phyloP scores from a whole-genome alignment of 2,888 invertebrate genomes.

The Drosophila meridionalis region DNA sequence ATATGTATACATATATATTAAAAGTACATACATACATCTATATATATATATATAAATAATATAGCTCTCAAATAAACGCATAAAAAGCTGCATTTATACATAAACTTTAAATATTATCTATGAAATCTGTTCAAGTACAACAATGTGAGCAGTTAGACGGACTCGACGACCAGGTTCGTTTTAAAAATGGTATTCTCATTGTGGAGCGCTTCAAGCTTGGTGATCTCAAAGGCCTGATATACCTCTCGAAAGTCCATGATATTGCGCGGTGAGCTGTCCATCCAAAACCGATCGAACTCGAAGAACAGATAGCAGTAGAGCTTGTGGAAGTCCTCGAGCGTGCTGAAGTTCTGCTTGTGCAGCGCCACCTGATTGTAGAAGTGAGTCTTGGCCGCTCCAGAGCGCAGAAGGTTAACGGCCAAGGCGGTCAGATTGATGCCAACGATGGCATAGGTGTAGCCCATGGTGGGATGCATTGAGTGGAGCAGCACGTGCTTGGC shows the following conservation, averaged over 20 bases:
- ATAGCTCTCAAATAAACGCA: constrained; percentile 76
- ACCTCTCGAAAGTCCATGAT: constrained; percentile 98
- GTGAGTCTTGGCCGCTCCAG: constrained; percentile 94
- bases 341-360: constrained; percentile 87
- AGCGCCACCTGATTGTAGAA: constrained; percentile 90
- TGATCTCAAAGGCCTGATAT: constrained; percentile 92
- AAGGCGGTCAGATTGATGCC: constrained; percentile 98
- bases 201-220: constrained; percentile 88
- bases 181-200: constrained; percentile 90
- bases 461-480: constrained; percentile 94
- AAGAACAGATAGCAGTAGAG: constrained; percentile 97
- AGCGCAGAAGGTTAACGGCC: constrained; percentile 92
- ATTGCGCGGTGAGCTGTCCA: constrained; percentile 94
- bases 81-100: constrained; percentile 74
- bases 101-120: constrained; percentile 16
- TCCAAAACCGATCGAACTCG: constrained; percentile 98
- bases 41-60: constrained; percentile 46
- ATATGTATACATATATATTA: constrained; percentile 66
- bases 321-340: constrained; percentile 93
- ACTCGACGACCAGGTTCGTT: constrained; percentile 92
- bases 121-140: constrained; percentile 6
- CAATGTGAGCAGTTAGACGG: constrained; percentile 86
- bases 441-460: constrained; percentile 95
- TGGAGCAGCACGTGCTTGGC: constrained; percentile 94
- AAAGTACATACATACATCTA: constrained; percentile 53